Evolutionary conservation across 1,140 invertebrate species (phyloP).

Genomic region (Planococcus citri): DNA sequence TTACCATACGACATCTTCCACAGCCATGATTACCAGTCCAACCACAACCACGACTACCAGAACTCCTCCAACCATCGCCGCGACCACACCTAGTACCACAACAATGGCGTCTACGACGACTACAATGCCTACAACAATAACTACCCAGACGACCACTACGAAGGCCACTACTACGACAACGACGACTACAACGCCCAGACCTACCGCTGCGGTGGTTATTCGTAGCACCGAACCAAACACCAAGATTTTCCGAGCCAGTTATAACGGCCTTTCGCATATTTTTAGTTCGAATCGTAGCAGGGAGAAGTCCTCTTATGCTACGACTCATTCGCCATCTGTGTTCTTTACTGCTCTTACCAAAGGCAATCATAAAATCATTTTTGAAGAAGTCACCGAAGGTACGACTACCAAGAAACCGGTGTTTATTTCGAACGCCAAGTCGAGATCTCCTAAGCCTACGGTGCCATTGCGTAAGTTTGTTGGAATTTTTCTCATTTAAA

Average conservation of each 20-base stretch:
- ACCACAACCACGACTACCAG: conserved; percentile 26
- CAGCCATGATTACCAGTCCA: not conserved
- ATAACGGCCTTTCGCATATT: not conserved
- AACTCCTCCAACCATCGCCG: conserved; percentile 21
- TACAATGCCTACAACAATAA: conserved; percentile 27
- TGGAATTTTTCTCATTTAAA: not conserved
- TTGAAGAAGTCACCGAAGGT: not conserved
- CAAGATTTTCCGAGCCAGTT: not conserved
- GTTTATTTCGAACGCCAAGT: not conserved
- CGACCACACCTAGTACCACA: conserved; percentile 34
- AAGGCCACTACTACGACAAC: conserved; percentile 31
- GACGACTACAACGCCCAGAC: conserved; percentile 38
- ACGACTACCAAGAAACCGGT: not conserved
- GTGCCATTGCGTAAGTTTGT: conserved; percentile 50
- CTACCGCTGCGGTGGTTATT: conserved; percentile 38
- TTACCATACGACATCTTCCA: not conserved
- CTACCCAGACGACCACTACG: conserved; percentile 28
- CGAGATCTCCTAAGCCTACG: not conserved
- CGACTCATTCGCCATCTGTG: not conserved
- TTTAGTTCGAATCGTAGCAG: not conserved
- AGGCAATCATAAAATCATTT: not conserved
- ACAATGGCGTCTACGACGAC: conserved; percentile 30
- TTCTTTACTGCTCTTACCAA: not conserved
- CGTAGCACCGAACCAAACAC: conserved; percentile 25
- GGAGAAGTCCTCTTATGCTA: not conserved